Conservation (phyloP, 2,113 vertebrate species). For the human (Homo sapiens) region GRCh38 chr6:143293001-143293500, state of each 20-base stretch:
- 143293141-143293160: not conserved
- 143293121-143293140: not conserved
- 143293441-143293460: not conserved
- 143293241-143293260: not conserved
- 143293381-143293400: constrained; percentile 31
- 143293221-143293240: not conserved
- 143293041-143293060: not conserved
- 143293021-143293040: not conserved
- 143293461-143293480: not conserved
- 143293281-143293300: not conserved
- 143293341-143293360: constrained; percentile 26
- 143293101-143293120: not conserved
- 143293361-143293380: constrained; percentile 35
- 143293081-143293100: not conserved
- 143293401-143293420: constrained; percentile 48
- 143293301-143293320: constrained; percentile 14
- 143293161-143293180: not conserved
- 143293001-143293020: not conserved
- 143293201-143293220: not conserved
- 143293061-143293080: not conserved
- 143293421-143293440: not conserved
- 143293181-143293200: not conserved
- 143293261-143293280: not conserved
- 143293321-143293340: constrained; percentile 31
- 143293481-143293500: not conserved